Percentiles rank a stretch among this genome's conserved stretches.
Conservation (phyloP, 2,888 invertebrate genomes). For the Agelastica alni region DNA sequence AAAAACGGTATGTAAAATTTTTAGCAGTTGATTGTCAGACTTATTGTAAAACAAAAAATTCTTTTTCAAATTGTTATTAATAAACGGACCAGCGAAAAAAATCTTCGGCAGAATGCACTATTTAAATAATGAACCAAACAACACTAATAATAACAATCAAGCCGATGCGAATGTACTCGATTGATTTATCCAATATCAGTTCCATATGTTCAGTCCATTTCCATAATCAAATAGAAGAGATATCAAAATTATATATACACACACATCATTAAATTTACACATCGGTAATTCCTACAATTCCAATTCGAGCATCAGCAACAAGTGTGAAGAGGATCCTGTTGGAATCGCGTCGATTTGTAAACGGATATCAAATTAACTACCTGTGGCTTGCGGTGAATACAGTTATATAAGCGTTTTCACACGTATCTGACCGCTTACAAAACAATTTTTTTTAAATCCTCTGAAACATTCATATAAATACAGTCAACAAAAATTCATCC, state of each 20-base stretch:
- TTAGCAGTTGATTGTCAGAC: too few species aligned
- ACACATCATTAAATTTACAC: conserved; percentile 6
- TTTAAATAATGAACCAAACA: conserved; percentile 23
- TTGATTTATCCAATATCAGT: conserved; percentile 45
- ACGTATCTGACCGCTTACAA: conserved; percentile 12
- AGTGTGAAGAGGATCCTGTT: conserved; percentile 41
- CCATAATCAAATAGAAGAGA: conserved; percentile 45
- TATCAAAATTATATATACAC: conserved; percentile 29
- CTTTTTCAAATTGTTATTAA: too few species aligned
- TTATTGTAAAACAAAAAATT: too few species aligned
- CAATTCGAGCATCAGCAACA: conserved; percentile 37
- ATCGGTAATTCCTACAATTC: conserved; percentile 5
- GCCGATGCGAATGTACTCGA: conserved; percentile 39
- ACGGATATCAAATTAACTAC: conserved; percentile 44
- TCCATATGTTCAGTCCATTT: conserved; percentile 49
- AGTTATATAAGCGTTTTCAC: conserved; percentile 28
- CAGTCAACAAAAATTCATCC: too few species aligned
- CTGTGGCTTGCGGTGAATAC: conserved; percentile 41
- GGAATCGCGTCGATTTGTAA: conserved; percentile 41
- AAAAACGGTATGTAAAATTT: too few species aligned
- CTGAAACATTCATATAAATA: too few species aligned
- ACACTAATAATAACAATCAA: conserved; percentile 27
- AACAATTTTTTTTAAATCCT: not conserved
- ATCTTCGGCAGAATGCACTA: too few species aligned
- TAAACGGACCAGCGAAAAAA: too few species aligned